These are phyloP conservation scores for Echiichthys vipera DNA, from an alignment of 2,797 vertebrate species.

Conservation along the genomic window DNA sequence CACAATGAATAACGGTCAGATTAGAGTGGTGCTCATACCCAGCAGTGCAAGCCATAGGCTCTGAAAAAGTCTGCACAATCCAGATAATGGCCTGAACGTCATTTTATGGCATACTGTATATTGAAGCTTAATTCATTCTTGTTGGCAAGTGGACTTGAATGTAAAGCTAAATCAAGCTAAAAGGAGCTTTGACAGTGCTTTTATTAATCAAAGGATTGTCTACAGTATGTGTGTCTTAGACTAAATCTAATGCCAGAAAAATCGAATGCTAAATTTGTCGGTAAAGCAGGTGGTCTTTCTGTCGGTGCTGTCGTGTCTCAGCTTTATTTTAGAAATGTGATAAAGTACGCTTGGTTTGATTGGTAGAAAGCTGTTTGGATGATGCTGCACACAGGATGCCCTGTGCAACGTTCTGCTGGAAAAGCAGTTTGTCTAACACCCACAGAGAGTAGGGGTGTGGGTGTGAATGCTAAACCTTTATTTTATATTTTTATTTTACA, in stretches of 20 bases:
- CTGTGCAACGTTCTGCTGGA: conserved; percentile 3
- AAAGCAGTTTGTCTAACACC: conserved; percentile 28
- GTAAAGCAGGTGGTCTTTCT: conserved; percentile 4
- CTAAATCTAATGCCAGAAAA: conserved; percentile 10
- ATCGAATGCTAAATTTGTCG: conserved; percentile 18
- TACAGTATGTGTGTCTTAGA: conserved; percentile 41
- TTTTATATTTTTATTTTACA: neutral
- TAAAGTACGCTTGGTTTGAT: conserved; percentile 31
- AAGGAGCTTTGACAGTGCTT: neutral
- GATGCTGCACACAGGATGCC: conserved; percentile 23
- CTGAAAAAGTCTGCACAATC: conserved; percentile 5
- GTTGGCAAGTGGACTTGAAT: neutral
- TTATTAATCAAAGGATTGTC: conserved; percentile 17
- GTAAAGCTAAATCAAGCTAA: neutral
- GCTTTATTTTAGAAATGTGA: conserved; percentile 21
- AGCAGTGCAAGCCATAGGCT: conserved; percentile 16
- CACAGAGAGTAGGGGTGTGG: neutral
- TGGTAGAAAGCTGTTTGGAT: conserved; percentile 29
- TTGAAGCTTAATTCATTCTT: neutral
- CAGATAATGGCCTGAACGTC: neutral
- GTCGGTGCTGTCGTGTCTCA: conserved; percentile 1
- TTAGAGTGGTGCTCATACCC: neutral
- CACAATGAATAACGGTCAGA: conserved; percentile 58
- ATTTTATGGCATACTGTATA: neutral
- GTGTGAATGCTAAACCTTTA: neutral